Conservation (phyloP, 2,888 invertebrate genomes). For the Argynnis bischoffii region DNA sequence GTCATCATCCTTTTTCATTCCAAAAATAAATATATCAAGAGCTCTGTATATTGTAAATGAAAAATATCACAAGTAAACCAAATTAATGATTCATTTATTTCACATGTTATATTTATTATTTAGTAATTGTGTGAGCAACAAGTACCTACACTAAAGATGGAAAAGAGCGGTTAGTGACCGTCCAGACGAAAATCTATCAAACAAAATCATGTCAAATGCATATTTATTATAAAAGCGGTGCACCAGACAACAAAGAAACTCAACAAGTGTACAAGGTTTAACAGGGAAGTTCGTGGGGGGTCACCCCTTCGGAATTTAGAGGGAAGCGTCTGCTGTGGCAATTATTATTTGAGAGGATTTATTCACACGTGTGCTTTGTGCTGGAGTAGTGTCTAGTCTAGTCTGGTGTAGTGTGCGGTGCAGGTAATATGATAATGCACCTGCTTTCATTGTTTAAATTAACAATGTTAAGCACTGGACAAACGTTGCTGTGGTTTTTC, state of each 20-base stretch:
- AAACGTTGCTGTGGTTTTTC: not conserved
- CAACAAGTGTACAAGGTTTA: constrained; percentile 44
- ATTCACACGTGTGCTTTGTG: constrained; percentile 15
- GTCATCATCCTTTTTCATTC: no score
- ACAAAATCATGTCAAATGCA: constrained; percentile 1
- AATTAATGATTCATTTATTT: no score
- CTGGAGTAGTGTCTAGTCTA: constrained; percentile 10
- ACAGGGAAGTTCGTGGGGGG: constrained; percentile 36
- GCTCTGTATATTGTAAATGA: no score
- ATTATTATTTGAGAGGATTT: constrained; percentile 34
- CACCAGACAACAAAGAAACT: constrained; percentile 49
- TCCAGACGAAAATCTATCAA: not conserved
- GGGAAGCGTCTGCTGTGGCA: constrained; percentile 33
- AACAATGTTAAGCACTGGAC: constrained; percentile 17
- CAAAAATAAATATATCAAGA: no score
- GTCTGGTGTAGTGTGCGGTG: constrained; percentile 10
- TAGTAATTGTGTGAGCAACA: no score
- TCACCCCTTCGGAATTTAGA: constrained; percentile 27
- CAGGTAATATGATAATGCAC: constrained; percentile 21
- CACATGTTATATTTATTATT: no score
- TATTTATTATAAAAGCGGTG: constrained; percentile 18
- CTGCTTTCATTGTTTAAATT: constrained; percentile 16
- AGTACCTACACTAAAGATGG: no score
- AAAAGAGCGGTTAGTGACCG: no score
- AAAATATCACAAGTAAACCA: no score